A percentile compares a stretch with the other conserved stretches of the same genome.
Evolutionary conservation across 2,888 invertebrate genomes (phyloP).

Genomic region (Ophion costatus): DNA sequence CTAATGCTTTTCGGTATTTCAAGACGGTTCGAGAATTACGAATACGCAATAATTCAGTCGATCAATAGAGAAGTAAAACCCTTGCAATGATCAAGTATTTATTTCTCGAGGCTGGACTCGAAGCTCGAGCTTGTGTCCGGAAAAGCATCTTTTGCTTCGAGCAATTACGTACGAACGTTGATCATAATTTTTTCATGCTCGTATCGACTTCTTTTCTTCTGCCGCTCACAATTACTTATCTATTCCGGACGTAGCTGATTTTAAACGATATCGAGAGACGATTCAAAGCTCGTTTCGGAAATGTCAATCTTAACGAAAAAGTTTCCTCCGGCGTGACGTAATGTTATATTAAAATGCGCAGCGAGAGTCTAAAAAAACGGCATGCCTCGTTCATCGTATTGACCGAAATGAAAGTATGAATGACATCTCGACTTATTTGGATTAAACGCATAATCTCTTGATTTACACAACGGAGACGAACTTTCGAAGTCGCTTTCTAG

Average conservation of each 20-base stretch:
- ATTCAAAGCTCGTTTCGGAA: background rate
- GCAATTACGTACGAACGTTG: conserved; percentile 7
- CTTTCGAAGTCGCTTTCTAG: no score
- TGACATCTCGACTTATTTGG: background rate
- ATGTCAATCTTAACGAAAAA: background rate
- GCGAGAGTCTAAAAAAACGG: conserved; percentile 5
- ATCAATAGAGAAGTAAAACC: conserved; percentile 26
- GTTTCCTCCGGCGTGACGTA: background rate
- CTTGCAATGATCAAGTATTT: conserved; percentile 25
- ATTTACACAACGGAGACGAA: no score
- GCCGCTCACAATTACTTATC: background rate
- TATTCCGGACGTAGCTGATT: background rate
- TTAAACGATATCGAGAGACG: background rate
- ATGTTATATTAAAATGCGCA: background rate
- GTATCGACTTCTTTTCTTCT: background rate
- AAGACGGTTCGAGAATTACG: conserved; percentile 69
- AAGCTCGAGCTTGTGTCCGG: background rate
- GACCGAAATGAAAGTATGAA: background rate
- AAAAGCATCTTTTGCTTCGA: conserved; percentile 3
- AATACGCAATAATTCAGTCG: conserved; percentile 74
- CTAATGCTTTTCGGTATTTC: conserved; percentile 23
- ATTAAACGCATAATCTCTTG: background rate
- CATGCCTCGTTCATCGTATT: conserved; percentile 27
- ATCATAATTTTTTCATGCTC: background rate
- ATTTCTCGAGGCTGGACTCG: background rate